Percentiles rank a stretch among this genome's conserved stretches.
These are phyloP conservation scores for Gallinago jamesoni DNA, from an alignment of 2,113 vertebrate genomes.

Conservation along the genomic window DNA sequence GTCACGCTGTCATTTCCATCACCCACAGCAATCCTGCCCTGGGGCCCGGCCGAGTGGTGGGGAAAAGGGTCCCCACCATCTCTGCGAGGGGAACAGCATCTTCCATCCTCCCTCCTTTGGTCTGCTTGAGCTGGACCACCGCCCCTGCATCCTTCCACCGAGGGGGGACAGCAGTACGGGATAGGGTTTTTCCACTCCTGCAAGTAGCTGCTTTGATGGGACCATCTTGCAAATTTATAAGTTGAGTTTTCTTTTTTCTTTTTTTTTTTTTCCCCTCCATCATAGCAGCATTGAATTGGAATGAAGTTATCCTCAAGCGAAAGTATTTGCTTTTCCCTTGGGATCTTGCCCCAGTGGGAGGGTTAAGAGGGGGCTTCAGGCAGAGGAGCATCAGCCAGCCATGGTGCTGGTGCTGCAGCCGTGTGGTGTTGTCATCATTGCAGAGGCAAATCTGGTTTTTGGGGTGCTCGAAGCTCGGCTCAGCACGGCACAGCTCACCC, in stretches of 20 bases:
- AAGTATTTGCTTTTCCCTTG: background rate
- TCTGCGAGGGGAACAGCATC: background rate
- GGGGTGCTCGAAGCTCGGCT: background rate
- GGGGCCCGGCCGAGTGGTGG: accelerated
- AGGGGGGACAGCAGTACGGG: accelerated
- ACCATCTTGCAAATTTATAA: background rate
- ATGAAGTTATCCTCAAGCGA: background rate
- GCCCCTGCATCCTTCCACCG: accelerated
- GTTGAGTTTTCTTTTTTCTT: no score
- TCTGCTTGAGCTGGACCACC: accelerated
- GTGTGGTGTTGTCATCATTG: accelerated
- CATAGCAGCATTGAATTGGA: background rate
- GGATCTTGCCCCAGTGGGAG: background rate
- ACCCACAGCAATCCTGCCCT: background rate
- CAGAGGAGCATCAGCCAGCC: background rate
- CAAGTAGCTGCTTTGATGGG: background rate
- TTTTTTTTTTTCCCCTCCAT: background rate
- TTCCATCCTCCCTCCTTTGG: no score
- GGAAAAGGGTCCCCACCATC: background rate
- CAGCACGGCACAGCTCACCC: background rate
- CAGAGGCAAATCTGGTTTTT: background rate
- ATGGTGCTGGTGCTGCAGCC: background rate
- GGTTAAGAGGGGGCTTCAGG: background rate
- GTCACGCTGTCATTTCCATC: background rate
- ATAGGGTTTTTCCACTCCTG: no score